Evolutionary conservation across 2,888 invertebrate genomes (phyloP).

Genomic region (Ophion costatus): DNA sequence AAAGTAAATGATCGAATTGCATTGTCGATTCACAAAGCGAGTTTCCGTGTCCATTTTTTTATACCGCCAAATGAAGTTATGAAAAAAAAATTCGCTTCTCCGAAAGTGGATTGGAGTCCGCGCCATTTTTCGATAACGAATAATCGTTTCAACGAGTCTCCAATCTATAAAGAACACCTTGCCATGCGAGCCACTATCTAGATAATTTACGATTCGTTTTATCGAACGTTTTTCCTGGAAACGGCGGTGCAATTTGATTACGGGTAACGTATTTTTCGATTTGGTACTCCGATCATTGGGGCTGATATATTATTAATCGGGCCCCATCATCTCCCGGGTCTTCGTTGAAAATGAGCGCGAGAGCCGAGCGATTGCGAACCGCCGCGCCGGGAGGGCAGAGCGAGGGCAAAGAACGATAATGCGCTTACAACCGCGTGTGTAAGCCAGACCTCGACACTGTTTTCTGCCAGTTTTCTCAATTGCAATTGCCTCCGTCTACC

Average conservation of each 20-base stretch:
- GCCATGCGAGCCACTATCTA: not conserved
- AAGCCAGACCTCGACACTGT: conserved; percentile 53
- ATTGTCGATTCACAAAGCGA: too few species aligned
- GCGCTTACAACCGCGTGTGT: conserved; percentile 31
- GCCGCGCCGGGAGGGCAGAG: not conserved
- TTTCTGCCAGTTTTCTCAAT: conserved; percentile 61
- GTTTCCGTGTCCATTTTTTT: too few species aligned
- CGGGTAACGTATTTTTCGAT: conserved; percentile 9
- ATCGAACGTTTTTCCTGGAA: not conserved
- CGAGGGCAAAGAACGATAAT: conserved; percentile 43
- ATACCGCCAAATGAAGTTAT: too few species aligned
- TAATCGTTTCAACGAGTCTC: too few species aligned
- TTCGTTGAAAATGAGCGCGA: not conserved
- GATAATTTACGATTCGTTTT: not conserved
- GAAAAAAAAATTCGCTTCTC: too few species aligned
- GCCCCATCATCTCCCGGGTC: not conserved
- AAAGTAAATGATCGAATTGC: too few species aligned
- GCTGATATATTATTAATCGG: conserved; percentile 14
- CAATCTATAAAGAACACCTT: too few species aligned
- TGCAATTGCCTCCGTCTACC: conserved; percentile 44
- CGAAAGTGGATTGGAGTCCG: too few species aligned
- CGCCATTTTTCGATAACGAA: too few species aligned
- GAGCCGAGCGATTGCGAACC: conserved; percentile 11
- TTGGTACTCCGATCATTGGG: not conserved
- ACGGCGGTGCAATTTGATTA: not conserved